Percentiles rank a stretch among this genome's conserved stretches.
Evolutionary conservation across 2,113 vertebrate genomes (phyloP).

Genomic region (Eurystomus gularis): DNA sequence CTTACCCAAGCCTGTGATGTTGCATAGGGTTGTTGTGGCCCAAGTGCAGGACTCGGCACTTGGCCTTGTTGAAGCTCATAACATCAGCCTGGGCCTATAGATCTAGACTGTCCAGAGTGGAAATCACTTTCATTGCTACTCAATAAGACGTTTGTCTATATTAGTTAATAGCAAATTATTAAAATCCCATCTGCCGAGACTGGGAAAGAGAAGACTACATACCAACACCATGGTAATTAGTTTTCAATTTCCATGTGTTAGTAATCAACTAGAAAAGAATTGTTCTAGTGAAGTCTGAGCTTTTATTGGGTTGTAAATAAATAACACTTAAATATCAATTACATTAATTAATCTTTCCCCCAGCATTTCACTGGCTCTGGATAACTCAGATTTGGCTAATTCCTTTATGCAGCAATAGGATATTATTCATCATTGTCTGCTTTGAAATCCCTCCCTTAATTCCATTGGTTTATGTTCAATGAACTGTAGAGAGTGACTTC

Average conservation of each 20-base stretch:
- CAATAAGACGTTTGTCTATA: not conserved
- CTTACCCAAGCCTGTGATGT: no score
- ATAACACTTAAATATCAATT: constrained; percentile 10
- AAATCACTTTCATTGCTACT: not conserved
- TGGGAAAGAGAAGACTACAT: not conserved
- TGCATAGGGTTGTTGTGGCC: no score
- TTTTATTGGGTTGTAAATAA: not conserved
- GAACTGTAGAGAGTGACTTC: not conserved
- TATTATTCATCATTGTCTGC: not conserved
- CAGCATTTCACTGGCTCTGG: not conserved
- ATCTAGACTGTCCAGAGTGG: no score
- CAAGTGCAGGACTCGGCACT: no score
- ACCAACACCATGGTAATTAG: not conserved
- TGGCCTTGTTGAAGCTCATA: no score
- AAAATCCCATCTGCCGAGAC: not conserved
- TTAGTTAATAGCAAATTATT: constrained; percentile 37
- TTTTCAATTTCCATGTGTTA: constrained; percentile 15
- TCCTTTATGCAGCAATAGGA: not conserved
- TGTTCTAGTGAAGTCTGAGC: not conserved
- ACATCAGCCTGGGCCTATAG: no score
- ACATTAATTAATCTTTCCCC: not conserved
- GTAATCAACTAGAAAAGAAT: constrained; percentile 29
- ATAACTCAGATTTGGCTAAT: not conserved
- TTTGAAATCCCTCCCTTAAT: not conserved
- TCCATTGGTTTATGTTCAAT: not conserved